phyloP scores from a whole-genome alignment of 2,888 invertebrate genomes.

The Galerucella calmariensis region DNA sequence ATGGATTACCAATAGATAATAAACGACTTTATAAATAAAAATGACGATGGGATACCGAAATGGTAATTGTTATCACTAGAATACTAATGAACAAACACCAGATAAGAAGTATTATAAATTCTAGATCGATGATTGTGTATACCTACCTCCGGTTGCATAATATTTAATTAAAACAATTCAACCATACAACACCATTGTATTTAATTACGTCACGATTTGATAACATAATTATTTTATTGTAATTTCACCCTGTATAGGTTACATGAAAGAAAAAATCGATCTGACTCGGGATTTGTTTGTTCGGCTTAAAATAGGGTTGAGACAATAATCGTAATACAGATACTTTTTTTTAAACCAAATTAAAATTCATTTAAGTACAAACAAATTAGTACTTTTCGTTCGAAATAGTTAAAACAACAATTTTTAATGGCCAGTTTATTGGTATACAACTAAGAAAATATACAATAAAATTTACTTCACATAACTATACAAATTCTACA shows the following conservation, averaged over 20 bases:
- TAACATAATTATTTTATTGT: background rate
- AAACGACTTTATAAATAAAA: conserved; percentile 6
- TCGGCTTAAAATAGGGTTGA: background rate
- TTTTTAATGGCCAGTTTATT: background rate
- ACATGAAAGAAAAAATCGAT: background rate
- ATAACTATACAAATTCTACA: background rate
- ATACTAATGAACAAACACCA: conserved; percentile 28
- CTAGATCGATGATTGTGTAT: conserved; percentile 18
- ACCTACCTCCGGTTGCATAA: conserved; percentile 16
- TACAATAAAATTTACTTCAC: background rate
- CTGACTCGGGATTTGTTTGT: background rate
- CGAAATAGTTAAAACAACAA: background rate
- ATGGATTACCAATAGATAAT: background rate
- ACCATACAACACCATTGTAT: background rate
- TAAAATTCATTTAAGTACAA: too few species aligned
- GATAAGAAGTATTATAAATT: conserved; percentile 25
- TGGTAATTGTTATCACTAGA: conserved; percentile 23
- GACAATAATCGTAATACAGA: background rate
- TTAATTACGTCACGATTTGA: background rate
- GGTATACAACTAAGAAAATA: background rate
- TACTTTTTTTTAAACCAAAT: too few species aligned
- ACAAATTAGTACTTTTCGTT: too few species aligned
- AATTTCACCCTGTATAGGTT: background rate
- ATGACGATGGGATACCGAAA: conserved; percentile 3
- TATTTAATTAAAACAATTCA: conserved; percentile 8